These are phyloP conservation scores for Drosophila sp. DNA, from an alignment of 1,140 invertebrate species.

Conservation along the genomic window DNA sequence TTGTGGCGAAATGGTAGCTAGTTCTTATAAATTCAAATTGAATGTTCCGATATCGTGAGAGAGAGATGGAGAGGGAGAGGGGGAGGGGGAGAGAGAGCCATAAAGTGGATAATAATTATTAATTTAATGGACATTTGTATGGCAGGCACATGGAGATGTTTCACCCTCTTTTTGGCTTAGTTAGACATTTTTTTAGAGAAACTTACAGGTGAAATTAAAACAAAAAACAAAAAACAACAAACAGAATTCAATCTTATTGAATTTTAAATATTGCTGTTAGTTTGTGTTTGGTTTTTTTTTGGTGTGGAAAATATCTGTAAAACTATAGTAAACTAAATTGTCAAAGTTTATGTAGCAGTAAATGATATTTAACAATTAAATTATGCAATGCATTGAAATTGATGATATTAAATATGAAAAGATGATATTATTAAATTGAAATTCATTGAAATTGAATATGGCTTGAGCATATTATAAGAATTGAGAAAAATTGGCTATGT, in stretches of 20 bases:
- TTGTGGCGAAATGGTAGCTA: background rate
- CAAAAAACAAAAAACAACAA: no score
- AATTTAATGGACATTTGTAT: slow-evolving; percentile 32
- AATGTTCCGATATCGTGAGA: background rate
- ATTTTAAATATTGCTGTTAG: slow-evolving; percentile 2
- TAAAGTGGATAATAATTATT: background rate
- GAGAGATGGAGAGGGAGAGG: background rate
- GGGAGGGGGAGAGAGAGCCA: background rate
- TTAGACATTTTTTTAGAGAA: slow-evolving; percentile 22
- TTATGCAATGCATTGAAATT: slow-evolving; percentile 53
- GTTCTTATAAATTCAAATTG: background rate
- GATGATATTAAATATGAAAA: slow-evolving; percentile 35
- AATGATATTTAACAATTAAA: slow-evolving; percentile 24
- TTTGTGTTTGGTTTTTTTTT: background rate
- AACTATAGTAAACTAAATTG: background rate
- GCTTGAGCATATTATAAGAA: background rate
- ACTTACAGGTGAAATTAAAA: slow-evolving; percentile 38
- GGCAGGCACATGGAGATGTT: slow-evolving; percentile 30
- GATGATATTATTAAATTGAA: background rate
- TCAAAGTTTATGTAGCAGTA: background rate
- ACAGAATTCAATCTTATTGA: slow-evolving; percentile 22
- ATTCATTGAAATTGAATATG: slow-evolving; percentile 10
- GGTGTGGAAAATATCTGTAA: background rate
- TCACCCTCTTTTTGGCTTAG: slow-evolving; percentile 15
- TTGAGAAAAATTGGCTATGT: background rate